These are phyloP conservation scores for Nephotettix cincticeps DNA, from an alignment of 1,140 invertebrate genomes.

Conservation along the genomic window DNA sequence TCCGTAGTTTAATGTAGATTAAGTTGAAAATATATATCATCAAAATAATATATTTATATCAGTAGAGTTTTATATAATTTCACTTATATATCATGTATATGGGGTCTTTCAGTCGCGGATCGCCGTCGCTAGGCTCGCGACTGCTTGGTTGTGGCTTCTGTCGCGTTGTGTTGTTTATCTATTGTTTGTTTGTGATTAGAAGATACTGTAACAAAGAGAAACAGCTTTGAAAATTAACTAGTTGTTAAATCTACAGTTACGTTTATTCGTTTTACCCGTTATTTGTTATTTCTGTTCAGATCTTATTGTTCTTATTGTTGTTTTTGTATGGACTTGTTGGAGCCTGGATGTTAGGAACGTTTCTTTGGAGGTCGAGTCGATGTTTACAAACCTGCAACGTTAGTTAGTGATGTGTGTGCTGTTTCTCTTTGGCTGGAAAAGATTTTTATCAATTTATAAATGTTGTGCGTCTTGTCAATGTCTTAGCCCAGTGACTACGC, in stretches of 20 bases:
- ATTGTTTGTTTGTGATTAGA: not conserved
- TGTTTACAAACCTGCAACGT: not conserved
- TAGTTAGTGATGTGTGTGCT: not conserved
- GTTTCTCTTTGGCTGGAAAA: conserved; percentile 2
- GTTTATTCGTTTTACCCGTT: not conserved
- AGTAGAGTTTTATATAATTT: conserved; percentile 12
- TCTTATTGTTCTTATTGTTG: conserved; percentile 7
- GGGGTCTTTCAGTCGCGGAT: not conserved
- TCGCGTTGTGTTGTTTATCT: not conserved
- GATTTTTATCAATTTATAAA: conserved; percentile 6
- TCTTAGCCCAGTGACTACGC: conserved; percentile 2
- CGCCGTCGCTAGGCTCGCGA: not conserved
- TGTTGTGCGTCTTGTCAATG: conserved; percentile 8
- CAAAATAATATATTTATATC: conserved; percentile 11
- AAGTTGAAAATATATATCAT: conserved; percentile 5
- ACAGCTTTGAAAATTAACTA: not conserved
- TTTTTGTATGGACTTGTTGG: not conserved
- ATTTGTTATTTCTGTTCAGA: not conserved
- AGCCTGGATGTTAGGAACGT: not conserved
- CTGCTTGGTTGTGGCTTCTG: conserved; percentile 9
- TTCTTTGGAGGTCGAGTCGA: not conserved
- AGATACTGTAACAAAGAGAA: not conserved
- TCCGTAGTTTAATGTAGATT: conserved; percentile 1
- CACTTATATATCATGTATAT: conserved; percentile 1
- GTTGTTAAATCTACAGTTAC: not conserved